These are phyloP conservation scores for Cheilosia vernalis DNA, from an alignment of 2,888 invertebrate species.

Conservation along the genomic window DNA sequence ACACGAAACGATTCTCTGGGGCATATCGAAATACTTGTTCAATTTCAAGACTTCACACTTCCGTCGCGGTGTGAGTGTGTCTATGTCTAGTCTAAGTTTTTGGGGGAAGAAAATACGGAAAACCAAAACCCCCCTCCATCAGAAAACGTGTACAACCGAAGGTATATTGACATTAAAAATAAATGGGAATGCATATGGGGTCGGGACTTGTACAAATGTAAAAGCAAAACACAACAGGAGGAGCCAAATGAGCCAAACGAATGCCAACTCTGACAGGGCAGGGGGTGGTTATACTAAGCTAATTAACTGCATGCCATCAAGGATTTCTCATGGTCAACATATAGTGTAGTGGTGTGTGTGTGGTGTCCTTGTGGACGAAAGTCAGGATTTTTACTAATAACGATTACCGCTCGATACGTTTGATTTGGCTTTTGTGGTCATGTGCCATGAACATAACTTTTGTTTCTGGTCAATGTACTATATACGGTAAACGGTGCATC, in stretches of 20 bases:
- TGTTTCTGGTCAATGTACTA: constrained; percentile 63
- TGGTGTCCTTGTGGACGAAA: constrained; percentile 44
- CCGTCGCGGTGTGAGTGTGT: constrained; percentile 53
- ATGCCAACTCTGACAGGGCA: constrained; percentile 40
- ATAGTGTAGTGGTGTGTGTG: not conserved
- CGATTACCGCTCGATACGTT: constrained; percentile 72
- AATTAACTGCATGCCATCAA: constrained; percentile 72
- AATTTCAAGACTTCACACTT: constrained; percentile 70
- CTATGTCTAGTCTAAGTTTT: constrained; percentile 30
- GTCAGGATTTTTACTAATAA: constrained; percentile 71
- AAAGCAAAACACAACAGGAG: constrained; percentile 31
- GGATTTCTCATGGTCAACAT: constrained; percentile 71
- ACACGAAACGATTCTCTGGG: constrained; percentile 54
- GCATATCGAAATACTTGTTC: constrained; percentile 57
- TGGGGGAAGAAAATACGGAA: constrained; percentile 35
- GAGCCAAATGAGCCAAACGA: constrained; percentile 59
- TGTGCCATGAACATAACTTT: constrained; percentile 73
- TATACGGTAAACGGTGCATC: constrained; percentile 11
- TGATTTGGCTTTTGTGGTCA: constrained; percentile 73
- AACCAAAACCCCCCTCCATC: constrained; percentile 31
- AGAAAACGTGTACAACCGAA: not conserved
- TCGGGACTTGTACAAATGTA: constrained; percentile 26
- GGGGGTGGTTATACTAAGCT: constrained; percentile 63
- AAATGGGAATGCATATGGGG: constrained; percentile 61
- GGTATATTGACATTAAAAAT: constrained; percentile 66